A percentile compares a stretch with the other conserved stretches of the same genome.
phyloP scores from a whole-genome alignment of 2,113 vertebrate genomes.

The Heloderma charlesbogerti region DNA sequence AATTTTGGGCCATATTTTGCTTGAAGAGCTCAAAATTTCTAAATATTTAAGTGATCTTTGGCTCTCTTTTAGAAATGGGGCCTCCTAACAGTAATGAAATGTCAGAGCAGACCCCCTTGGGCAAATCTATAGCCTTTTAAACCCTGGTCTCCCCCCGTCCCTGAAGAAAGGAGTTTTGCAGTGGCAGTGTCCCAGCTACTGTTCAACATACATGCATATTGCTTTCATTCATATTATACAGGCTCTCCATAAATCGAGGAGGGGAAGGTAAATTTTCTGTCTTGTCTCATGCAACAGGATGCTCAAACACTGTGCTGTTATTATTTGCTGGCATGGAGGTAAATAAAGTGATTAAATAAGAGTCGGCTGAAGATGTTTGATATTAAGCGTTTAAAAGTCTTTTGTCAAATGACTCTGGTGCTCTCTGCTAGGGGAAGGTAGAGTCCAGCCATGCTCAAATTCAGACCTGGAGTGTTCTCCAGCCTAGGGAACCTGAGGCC shows the following conservation, averaged over 20 bases:
- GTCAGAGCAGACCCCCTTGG: constrained; percentile 18
- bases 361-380: background rate
- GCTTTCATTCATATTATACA: background rate
- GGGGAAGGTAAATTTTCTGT: background rate
- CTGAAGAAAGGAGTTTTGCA: constrained; percentile 32
- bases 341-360: background rate
- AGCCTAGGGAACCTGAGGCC: background rate
- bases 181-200: background rate
- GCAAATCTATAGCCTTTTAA: background rate
- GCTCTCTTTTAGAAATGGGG: background rate
- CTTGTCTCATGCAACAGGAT: background rate
- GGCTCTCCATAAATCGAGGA: background rate
- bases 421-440: background rate
- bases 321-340: background rate
- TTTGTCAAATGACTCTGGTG: background rate
- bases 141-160: background rate
- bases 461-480: background rate
- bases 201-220: background rate
- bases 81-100: background rate
- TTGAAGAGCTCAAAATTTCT: background rate
- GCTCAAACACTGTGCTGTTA: background rate
- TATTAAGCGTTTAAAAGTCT: background rate
- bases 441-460: too few species aligned
- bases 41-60: background rate
- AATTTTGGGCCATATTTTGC: background rate